Evolutionary conservation across 2,888 invertebrate genomes (phyloP), one percentile per base, ranked within the genome.

Genomic region (Drosophila aldrichi): DNA sequence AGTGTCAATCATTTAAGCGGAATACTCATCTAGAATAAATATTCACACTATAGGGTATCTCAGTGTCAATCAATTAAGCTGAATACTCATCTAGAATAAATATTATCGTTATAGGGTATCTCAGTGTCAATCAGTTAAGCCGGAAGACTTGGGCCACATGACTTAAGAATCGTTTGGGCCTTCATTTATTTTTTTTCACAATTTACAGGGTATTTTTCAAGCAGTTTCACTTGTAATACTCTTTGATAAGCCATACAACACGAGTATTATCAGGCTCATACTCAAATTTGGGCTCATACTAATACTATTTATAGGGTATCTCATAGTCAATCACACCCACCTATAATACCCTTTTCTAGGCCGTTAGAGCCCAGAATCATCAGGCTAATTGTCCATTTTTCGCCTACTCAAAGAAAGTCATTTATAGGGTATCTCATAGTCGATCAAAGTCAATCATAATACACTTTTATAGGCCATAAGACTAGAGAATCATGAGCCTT

Each of bases 371-470:
- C 4, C 25, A n/a, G 9, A 14, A n/a, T 14, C 54, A 25, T n/a
- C n/a, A 43, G n/a, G 1, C 2, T 12, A 12, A 40, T 18, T 2
- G 14, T 9, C 1, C 2, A 25, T 5, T 2, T n/a, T 9, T 9
- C 0, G 5, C 4, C 9, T 4, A n/a, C 0, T 3, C 2, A 8
- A 22, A 5, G 16, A 0, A 25, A 29, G 1, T 0, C 5, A 9
- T 9, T 48, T 25, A 25, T 5, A 46, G 16, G 25, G 46, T 46
- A 46, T 46, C 9, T 6, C 12, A 9, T 10, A 29, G 48, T 29
- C 29, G 6, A 12, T 29, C 25, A 25, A 5, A n/a, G 0, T 1
- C 9, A n/a, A 1, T 8, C 9, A 1, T 2, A 10, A 29, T 6
- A 2, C 5, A 1, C 46, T 25, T 16, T 3, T 0, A 4, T 29